Conservation (phyloP, 2,797 vertebrate genomes). For the Pachyuromys duprasi region DNA sequence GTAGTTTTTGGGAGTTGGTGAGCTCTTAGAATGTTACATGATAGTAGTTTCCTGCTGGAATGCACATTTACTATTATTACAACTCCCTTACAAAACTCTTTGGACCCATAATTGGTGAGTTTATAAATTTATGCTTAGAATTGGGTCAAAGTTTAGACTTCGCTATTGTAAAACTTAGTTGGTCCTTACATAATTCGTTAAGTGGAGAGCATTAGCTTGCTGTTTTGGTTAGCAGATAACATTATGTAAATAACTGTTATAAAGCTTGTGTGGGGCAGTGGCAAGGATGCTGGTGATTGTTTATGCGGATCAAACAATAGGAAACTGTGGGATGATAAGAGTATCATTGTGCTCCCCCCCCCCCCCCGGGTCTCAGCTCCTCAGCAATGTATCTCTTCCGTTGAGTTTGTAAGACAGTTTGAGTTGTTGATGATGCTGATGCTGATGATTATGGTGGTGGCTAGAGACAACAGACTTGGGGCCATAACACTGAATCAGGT, state of each 20-base stretch:
- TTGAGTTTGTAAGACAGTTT: conserved; percentile 17
- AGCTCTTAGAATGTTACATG: conserved; percentile 34
- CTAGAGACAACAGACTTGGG: neutral
- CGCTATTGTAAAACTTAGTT: conserved; percentile 53
- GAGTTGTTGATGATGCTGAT: neutral
- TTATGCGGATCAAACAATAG: conserved; percentile 19
- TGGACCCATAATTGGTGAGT: conserved; percentile 8
- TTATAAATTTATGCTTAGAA: conserved; percentile 49
- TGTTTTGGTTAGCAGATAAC: conserved; percentile 45
- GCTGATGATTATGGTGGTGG: neutral
- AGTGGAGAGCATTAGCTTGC: conserved; percentile 20
- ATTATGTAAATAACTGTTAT: conserved; percentile 57
- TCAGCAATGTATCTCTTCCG: neutral
- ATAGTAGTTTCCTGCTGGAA: conserved; percentile 21
- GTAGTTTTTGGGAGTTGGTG: neutral
- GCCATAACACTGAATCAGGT: conserved; percentile 19
- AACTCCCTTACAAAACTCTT: conserved; percentile 17
- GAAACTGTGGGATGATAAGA: neutral
- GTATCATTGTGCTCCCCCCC: conserved; percentile 2
- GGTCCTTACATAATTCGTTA: neutral
- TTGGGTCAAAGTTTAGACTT: conserved; percentile 59
- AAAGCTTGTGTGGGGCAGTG: neutral
- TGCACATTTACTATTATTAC: neutral
- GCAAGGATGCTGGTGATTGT: neutral
- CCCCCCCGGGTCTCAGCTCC: conserved; percentile 48